Conservation (phyloP, 1,140 invertebrate genomes). For the Zaprionus africanus region DNA sequence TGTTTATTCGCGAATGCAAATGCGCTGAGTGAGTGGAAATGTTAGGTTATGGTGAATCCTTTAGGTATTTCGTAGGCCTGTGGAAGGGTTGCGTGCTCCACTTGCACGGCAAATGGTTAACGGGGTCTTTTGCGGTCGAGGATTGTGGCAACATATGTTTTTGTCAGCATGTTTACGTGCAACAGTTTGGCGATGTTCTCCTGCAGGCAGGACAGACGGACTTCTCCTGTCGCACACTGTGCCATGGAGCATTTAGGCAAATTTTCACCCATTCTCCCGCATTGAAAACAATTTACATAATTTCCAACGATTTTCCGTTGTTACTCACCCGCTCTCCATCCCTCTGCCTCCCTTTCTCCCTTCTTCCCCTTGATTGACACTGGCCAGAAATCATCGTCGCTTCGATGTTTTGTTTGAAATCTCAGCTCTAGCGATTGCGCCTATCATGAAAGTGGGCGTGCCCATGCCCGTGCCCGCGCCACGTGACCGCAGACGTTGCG, state of each 20-base stretch:
- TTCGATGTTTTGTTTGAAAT: slow-evolving; percentile 61
- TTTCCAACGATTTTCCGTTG: slow-evolving; percentile 72
- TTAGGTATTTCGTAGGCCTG: slow-evolving; percentile 23
- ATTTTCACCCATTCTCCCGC: slow-evolving; percentile 58
- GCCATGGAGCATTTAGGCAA: slow-evolving; percentile 71
- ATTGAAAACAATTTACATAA: slow-evolving; percentile 75
- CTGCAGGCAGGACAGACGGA: neutral
- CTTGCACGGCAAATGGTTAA: neutral
- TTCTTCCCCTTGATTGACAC: slow-evolving; percentile 5
- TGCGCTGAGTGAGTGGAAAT: neutral
- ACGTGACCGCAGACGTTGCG: slow-evolving; percentile 79
- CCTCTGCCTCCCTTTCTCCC: slow-evolving; percentile 20
- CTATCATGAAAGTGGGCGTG: slow-evolving; percentile 77
- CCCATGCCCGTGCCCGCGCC: slow-evolving; percentile 32
- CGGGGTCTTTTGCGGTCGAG: slow-evolving; percentile 24
- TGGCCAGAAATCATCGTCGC: slow-evolving; percentile 21
- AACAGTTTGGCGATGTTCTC: slow-evolving; percentile 55
- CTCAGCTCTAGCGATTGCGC: slow-evolving; percentile 58
- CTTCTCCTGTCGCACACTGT: slow-evolving; percentile 39
- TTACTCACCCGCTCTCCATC: neutral
- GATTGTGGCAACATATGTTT: slow-evolving; percentile 78
- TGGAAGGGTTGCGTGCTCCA: slow-evolving; percentile 57
- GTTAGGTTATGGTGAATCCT: slow-evolving; percentile 1
- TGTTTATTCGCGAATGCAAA: slow-evolving; percentile 3
- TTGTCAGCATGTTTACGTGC: slow-evolving; percentile 70